Base-by-base conservation (phyloP, 2,797 vertebrate genomes). In the Phalanger gymnotis region DNA sequence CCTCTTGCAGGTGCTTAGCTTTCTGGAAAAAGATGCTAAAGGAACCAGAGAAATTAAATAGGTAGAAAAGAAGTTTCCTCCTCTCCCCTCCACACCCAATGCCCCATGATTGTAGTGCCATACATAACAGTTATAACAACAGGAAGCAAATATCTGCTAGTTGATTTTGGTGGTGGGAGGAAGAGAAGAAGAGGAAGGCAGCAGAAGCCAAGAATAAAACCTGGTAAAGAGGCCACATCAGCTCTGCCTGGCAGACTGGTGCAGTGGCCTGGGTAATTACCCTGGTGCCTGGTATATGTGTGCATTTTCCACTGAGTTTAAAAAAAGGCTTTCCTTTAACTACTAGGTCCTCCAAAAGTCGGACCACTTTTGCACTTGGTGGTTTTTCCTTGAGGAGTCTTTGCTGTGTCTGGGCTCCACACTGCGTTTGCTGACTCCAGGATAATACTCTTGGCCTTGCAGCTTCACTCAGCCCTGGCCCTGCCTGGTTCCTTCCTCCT, bases 261-360 rank as follows among this genome's bases (percentile, higher is more conserved):
- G 73, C 7, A 4, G 92, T 73, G 96, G 94, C 95, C 98, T 97
- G 51, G 92, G 93, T 98, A 97, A 97, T 98, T 98, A 97, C 93
- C 25, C 97, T 97, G 97, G 96, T 98, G 98, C 96, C 81, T 53
- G 96, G 58, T 95, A n/a, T 96, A 90, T 66, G 0, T 61, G 96
- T 2, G 96, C 96, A 95, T 97, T 97, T 98, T 97, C 97, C 98
- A 97, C 92, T 90, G 91, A 97, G 93, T 96, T 98, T 98, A 96
- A 98, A 98, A 96, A 98, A 98, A 97, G 92, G n/a, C 92, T 97
- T 97, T 95, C 90, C 95, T 97, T 97, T 98, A 97, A 98, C 96
- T 98, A 97, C 97, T 51, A 10, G 92, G 91, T 99, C 96, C 97
- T 95, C 55, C 87, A 97, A 95, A 96, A 98, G 93, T 73, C 97